A percentile compares a stretch with the other conserved stretches of the same genome.
phyloP scores from a whole-genome alignment of 2,113 vertebrate genomes.

The Bubo blakistoni region DNA sequence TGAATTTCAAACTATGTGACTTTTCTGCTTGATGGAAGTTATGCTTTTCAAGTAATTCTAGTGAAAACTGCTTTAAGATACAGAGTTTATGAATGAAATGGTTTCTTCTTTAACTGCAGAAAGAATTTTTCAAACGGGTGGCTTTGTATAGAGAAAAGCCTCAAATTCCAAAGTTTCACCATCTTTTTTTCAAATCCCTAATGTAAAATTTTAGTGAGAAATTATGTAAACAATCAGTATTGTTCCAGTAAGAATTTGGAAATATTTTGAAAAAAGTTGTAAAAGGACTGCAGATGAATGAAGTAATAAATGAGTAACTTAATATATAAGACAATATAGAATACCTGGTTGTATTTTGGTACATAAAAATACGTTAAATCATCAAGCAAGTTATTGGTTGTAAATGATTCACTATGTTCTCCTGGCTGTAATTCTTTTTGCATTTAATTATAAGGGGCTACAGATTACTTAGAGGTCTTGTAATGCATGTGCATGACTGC shows the following conservation, averaged over 20 bases:
- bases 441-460: constrained; percentile 58
- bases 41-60: neutral
- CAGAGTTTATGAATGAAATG: neutral
- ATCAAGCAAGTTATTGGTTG: constrained; percentile 4
- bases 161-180: neutral
- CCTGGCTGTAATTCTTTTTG: constrained; percentile 20
- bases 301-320: neutral
- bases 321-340: neutral
- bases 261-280: neutral
- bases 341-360: neutral
- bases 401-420: constrained; percentile 39
- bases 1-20: neutral
- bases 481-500: constrained; percentile 46
- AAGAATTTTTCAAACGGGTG: neutral
- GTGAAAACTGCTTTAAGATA: neutral
- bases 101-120: neutral
- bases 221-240: neutral
- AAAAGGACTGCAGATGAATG: neutral
- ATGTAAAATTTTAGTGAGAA: neutral
- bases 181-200: neutral
- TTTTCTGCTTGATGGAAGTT: neutral
- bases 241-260: neutral
- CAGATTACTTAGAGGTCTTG: constrained; percentile 58
- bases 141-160: neutral
- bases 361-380: constrained; percentile 18